Evolutionary conservation across 2,113 vertebrate species (phyloP).

Genomic region (Ophiodon elongatus): DNA sequence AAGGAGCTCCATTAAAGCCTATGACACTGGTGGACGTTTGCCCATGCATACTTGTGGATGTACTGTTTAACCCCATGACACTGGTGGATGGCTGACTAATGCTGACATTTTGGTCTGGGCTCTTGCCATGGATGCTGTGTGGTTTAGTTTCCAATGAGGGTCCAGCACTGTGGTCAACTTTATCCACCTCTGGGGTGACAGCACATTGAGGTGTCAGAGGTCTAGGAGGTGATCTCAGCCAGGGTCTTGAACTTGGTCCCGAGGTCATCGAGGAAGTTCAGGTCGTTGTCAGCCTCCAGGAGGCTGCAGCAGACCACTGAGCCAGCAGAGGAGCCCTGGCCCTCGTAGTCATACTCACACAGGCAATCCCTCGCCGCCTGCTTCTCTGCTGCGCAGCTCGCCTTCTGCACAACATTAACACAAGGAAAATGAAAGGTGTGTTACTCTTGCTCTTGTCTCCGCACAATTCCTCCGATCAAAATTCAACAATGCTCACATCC

Average conservation of each 20-base stretch:
- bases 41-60: neutral
- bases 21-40: neutral
- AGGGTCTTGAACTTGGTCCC: constrained; percentile 91
- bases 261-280: constrained; percentile 88
- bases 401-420: constrained; percentile 72
- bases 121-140: neutral
- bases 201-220: neutral
- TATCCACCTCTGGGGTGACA: neutral
- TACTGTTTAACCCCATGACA: neutral
- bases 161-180: neutral
- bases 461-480: neutral
- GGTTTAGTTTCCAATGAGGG: neutral
- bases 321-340: constrained; percentile 83
- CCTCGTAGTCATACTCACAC: constrained; percentile 88
- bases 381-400: constrained; percentile 82
- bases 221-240: constrained; percentile 82
- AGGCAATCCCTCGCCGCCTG: constrained; percentile 79
- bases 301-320: constrained; percentile 90
- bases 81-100: neutral
- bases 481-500: neutral
- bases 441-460: neutral
- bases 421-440: neutral
- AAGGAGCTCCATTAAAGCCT: too few relatives aligned
- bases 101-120: neutral
- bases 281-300: constrained; percentile 87